Evolutionary conservation across 2,113 vertebrate species (phyloP).

Genomic region (Ifrita kowaldi): DNA sequence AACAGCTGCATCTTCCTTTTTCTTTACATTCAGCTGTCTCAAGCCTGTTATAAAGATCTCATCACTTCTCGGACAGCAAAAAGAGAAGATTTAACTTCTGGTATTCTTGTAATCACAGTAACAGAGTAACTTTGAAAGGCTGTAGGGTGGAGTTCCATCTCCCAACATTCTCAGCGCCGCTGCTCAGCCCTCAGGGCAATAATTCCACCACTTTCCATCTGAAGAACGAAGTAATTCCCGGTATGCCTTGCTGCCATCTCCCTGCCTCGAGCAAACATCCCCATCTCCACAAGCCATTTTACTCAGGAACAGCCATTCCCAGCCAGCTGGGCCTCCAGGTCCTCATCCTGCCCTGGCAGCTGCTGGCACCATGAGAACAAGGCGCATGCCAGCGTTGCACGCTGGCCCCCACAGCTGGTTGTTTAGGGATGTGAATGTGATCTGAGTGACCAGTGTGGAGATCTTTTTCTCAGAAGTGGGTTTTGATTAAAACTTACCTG

Average conservation of each 20-base stretch:
- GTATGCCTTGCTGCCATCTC: not conserved
- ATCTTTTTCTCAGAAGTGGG: not conserved
- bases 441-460: fast-evolving
- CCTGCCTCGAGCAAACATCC: not conserved
- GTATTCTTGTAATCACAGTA: not conserved
- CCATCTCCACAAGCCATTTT: not conserved
- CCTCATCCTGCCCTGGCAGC: not conserved
- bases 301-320: not conserved
- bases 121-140: not conserved
- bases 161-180: not conserved
- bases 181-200: not conserved
- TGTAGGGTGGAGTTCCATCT: not conserved
- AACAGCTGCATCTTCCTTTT: not conserved
- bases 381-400: fast-evolving
- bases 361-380: fast-evolving
- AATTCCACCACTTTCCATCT: not conserved
- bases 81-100: not conserved
- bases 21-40: not conserved
- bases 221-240: not conserved
- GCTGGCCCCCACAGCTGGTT: fast-evolving
- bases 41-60: not conserved
- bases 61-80: not conserved
- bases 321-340: fast-evolving
- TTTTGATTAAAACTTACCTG: not conserved
- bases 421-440: not conserved